Evolutionary conservation across 1,140 invertebrate species (phyloP).

Genomic region (Plutomurus gul): DNA sequence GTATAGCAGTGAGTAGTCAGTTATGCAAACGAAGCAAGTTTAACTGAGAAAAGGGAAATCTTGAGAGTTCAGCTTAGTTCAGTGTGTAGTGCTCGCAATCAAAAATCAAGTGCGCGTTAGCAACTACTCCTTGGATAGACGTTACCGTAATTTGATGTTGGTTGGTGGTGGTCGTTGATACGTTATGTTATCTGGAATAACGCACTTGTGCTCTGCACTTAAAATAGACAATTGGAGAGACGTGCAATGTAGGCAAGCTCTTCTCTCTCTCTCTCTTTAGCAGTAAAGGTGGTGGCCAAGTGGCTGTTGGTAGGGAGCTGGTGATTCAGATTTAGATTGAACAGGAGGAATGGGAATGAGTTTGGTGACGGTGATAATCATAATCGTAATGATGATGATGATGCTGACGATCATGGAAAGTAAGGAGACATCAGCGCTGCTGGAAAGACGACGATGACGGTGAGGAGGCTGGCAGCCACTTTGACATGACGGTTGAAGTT

Average conservation of each 20-base stretch:
- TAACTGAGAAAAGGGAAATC: not conserved
- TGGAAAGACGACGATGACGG: no score
- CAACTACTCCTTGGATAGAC: no score
- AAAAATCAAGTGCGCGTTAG: not conserved
- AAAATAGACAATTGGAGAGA: no score
- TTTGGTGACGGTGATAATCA: not conserved
- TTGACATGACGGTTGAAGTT: not conserved
- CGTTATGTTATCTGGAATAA: no score
- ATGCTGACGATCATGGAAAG: not conserved
- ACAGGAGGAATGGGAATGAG: not conserved
- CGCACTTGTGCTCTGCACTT: no score
- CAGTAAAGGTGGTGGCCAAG: not conserved
- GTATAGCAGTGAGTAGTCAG: no score
- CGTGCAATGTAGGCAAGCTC: no score
- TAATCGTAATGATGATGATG: not conserved
- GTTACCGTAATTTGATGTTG: no score
- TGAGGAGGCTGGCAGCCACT: not conserved
- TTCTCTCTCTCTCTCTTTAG: no score
- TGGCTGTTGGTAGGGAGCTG: not conserved
- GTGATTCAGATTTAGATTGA: not conserved
- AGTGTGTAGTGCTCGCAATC: not conserved
- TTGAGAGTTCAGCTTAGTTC: not conserved
- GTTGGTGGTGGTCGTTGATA: no score
- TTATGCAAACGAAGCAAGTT: not conserved
- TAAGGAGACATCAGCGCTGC: not conserved